A percentile compares a stretch with the other conserved stretches of the same genome.
Evolutionary conservation across 2,113 vertebrate genomes (phyloP).

Genomic region (Scomber japonicus): DNA sequence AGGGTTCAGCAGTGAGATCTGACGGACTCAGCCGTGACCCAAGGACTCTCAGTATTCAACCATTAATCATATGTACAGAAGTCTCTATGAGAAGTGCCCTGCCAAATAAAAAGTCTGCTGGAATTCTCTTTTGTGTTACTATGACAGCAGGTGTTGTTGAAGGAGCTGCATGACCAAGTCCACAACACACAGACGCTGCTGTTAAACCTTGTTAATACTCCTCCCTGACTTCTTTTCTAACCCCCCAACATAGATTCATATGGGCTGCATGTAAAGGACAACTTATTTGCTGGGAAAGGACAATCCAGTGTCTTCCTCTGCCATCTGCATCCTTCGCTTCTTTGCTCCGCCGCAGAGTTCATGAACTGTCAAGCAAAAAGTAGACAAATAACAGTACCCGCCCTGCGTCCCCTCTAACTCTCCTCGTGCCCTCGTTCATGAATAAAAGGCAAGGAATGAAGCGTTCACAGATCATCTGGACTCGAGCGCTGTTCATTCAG

Average conservation of each 20-base stretch:
- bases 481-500: background rate
- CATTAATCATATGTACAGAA: slow-evolving; percentile 6
- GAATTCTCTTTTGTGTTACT: slow-evolving; percentile 32
- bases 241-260: background rate
- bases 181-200: slow-evolving; percentile 25
- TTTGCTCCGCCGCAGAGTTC: background rate
- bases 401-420: background rate
- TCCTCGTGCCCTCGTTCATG: background rate
- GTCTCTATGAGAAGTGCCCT: slow-evolving; percentile 47
- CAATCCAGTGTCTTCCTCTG: slow-evolving; percentile 3
- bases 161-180: slow-evolving; percentile 53
- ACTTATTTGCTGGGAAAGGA: slow-evolving; percentile 23
- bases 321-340: slow-evolving; percentile 30
- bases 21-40: background rate
- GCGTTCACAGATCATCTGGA: background rate
- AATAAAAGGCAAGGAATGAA: background rate
- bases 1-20: slow-evolving; percentile 15
- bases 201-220: slow-evolving; percentile 44
- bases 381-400: background rate
- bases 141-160: slow-evolving; percentile 35
- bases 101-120: slow-evolving; percentile 57
- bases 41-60: background rate
- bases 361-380: slow-evolving; percentile 2
- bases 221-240: slow-evolving; percentile 34
- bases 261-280: slow-evolving; percentile 45